Percentiles rank a stretch among this genome's conserved stretches.
Conservation (phyloP, 2,888 invertebrate genomes). For the Rotaria socialis region DNA sequence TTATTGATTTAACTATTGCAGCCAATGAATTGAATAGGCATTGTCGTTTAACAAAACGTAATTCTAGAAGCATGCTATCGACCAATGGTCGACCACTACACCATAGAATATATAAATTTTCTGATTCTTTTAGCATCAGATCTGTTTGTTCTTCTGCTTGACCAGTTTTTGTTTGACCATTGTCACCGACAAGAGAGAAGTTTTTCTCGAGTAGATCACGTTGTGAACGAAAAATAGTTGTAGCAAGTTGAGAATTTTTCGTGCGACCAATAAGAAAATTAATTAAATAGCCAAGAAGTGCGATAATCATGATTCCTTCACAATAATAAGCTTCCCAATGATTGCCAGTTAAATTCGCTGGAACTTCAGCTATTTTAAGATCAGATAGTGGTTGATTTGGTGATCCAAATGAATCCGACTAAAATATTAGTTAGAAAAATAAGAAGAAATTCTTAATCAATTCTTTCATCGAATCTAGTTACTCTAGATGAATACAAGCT, state of each 20-base stretch:
- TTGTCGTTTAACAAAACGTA: conserved; percentile 86
- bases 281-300: conserved; percentile 80
- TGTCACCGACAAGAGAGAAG: conserved; percentile 79
- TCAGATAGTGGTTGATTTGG: background rate
- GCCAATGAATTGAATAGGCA: conserved; percentile 82
- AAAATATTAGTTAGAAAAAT: background rate
- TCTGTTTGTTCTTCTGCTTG: conserved; percentile 51
- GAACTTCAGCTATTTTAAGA: conserved; percentile 43
- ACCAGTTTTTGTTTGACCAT: conserved; percentile 44
- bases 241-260: conserved; percentile 81
- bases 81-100: conserved; percentile 89
- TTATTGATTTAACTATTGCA: conserved; percentile 75
- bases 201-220: conserved; percentile 79
- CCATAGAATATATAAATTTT: conserved; percentile 88
- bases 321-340: conserved; percentile 90
- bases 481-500: too few species aligned
- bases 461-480: too few species aligned
- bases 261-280: conserved; percentile 83
- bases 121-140: conserved; percentile 82
- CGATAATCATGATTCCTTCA: conserved; percentile 81
- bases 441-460: too few species aligned
- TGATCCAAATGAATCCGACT: background rate
- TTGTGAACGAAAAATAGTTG: conserved; percentile 79
- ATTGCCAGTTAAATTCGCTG: conserved; percentile 38
- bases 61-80: conserved; percentile 90